These are phyloP conservation scores for Proisotoma minuta DNA, from an alignment of 2,888 invertebrate species.

Conservation along the genomic window DNA sequence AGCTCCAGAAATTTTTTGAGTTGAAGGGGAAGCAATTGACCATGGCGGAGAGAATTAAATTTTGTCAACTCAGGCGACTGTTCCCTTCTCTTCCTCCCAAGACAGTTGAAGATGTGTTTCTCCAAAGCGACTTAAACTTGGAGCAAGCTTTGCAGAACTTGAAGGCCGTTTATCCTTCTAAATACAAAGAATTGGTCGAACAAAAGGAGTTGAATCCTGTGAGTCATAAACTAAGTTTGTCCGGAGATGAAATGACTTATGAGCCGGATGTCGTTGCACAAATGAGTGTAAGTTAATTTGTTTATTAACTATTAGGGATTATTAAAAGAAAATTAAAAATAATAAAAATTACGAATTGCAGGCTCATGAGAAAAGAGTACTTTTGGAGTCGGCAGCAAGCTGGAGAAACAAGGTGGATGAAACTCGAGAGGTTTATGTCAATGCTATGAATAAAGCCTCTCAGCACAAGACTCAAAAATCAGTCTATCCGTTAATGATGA, in stretches of 20 bases:
- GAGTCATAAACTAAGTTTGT: background rate
- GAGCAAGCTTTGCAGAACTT: background rate
- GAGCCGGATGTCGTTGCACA: slow-evolving; percentile 6
- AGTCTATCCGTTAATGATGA: too few species aligned
- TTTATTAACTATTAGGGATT: too few species aligned
- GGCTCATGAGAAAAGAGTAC: background rate
- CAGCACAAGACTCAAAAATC: too few species aligned
- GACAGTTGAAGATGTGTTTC: slow-evolving; percentile 5
- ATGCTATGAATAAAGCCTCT: too few species aligned
- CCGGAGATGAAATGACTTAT: background rate
- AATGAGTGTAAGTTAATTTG: background rate
- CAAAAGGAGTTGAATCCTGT: background rate
- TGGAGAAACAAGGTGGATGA: background rate
- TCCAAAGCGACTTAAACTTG: background rate
- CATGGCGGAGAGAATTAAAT: slow-evolving; percentile 10
- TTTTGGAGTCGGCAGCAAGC: background rate
- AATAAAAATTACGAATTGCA: background rate
- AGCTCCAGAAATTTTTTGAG: background rate
- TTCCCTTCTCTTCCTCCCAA: slow-evolving; percentile 11
- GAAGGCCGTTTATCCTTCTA: background rate
- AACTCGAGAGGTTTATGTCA: too few species aligned
- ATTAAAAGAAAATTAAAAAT: too few species aligned
- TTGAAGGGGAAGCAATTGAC: slow-evolving; percentile 10
- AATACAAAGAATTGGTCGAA: background rate
- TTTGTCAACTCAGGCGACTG: background rate